Base-by-base conservation (phyloP, 2,113 vertebrate genomes). In the Zosterops japonicus region DNA sequence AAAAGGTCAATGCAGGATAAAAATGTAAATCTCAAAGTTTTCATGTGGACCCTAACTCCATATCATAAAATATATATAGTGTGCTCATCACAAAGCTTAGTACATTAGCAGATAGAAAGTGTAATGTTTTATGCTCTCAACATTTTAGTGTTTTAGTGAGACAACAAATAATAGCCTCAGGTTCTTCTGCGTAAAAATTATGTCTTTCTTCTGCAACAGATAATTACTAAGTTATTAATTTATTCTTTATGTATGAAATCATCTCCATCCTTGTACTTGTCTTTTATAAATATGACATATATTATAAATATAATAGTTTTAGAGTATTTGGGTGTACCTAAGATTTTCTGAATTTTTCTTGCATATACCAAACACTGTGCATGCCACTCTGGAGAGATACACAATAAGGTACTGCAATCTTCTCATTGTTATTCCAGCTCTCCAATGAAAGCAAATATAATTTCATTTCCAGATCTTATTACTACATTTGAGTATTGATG, bases 11-110 rank as follows among this genome's bases (percentile, higher is more conserved):
- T 77, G 94, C 94, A 94, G 95, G 96, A 98, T 97, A 97, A 98
- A 98, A 98, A 94, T 93, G 96, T 98, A 98, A 98, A 98, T 98
- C 97, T 97, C 75, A 3, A 98, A 97, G 96, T 98, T 98, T 97
- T 96, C 95, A 96, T 93, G 95, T 97, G 95, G 96, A 98, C 97
- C 97, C 97, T 97, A 97, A 98, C 93, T 96, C 91, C 6, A 8
- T 71, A 77, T 95, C 93, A 83, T 98, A 98, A 98, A 98, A 96
- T 69, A 95, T 90, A 94, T 71, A 80, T 53, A 95, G 64, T 57
- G 72, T 44, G 39, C 83, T 71, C 46, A 85, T 84, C 82, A 59
- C 7, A 89, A 75, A 75, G 52, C 59, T 87, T 82, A 72, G 28
- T 88, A 55, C n/a, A 55, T 75, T 81, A 93, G 52, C 53, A 90